Percentiles rank a stretch among this genome's conserved stretches.
Conservation (phyloP, 2,888 invertebrate species). For the Himalopsyche tibetana region DNA sequence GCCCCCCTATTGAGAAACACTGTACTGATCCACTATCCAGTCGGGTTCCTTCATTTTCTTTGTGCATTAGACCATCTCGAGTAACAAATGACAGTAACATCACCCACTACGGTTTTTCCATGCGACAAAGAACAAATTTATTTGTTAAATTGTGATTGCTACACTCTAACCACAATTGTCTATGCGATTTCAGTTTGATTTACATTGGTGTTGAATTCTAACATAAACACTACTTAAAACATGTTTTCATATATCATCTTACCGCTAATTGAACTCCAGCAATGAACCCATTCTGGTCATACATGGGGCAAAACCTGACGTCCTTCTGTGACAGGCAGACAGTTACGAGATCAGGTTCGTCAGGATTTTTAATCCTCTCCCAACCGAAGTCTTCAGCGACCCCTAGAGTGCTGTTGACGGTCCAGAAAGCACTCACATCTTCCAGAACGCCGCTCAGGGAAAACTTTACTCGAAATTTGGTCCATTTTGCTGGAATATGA, state of each 20-base stretch:
- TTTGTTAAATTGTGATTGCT: not conserved
- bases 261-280: conserved; percentile 57
- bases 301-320: conserved; percentile 51
- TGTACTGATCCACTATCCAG: no score
- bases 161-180: not conserved
- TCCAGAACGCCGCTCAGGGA: conserved; percentile 50
- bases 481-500: conserved; percentile 50
- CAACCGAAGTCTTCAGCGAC: conserved; percentile 45
- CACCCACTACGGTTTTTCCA: not conserved
- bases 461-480: conserved; percentile 52
- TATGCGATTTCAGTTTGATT: not conserved
- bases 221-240: no score
- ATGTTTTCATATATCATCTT: not conserved
- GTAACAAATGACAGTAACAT: not conserved
- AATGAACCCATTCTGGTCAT: conserved; percentile 55
- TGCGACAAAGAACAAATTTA: not conserved
- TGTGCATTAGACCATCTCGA: not conserved
- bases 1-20: no score
- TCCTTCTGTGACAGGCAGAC: conserved; percentile 47
- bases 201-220: no score
- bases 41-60: not conserved
- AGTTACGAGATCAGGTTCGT: conserved; percentile 50
- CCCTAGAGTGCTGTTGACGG: conserved; percentile 44
- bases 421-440: conserved; percentile 51
- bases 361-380: conserved; percentile 46